Conservation (phyloP, 2,888 invertebrate genomes). For the Plutella xylostella region DNA sequence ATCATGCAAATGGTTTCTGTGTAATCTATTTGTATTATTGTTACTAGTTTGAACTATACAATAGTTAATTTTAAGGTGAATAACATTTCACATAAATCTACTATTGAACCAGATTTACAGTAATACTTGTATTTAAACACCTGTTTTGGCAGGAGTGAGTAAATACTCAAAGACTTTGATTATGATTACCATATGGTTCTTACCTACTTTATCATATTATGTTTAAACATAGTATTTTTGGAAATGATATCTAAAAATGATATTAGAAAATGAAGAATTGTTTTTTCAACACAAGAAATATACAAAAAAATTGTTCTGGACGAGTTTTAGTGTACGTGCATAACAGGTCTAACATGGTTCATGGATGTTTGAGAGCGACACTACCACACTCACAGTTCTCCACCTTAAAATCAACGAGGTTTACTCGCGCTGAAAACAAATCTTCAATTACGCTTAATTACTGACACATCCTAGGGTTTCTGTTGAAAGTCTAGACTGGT, state of each 20-base stretch:
- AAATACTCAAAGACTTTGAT: too few species aligned
- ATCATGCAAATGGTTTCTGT: background rate
- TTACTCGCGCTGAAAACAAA: constrained; percentile 72
- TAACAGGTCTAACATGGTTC: constrained; percentile 49
- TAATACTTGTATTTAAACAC: background rate
- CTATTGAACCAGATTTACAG: background rate
- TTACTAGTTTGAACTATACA: background rate
- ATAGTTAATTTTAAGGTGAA: constrained; percentile 8
- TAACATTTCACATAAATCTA: constrained; percentile 1
- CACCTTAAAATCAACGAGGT: constrained; percentile 72
- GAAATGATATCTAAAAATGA: too few species aligned
- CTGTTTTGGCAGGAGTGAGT: too few species aligned
- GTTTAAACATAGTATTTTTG: too few species aligned
- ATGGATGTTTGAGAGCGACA: constrained; percentile 29
- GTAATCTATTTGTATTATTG: background rate
- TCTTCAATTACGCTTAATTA: constrained; percentile 48
- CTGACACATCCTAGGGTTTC: background rate
- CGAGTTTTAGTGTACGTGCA: constrained; percentile 46
- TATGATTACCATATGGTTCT: too few species aligned
- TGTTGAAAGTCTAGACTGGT: background rate
- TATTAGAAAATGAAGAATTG: background rate
- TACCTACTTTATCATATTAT: too few species aligned
- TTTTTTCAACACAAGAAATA: constrained; percentile 4
- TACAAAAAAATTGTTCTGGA: constrained; percentile 44
- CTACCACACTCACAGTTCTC: constrained; percentile 72